These are phyloP conservation scores for Ophioderma brevispina DNA, from an alignment of 35 echinoderm and acorn worm species.

Conservation along the genomic window DNA sequence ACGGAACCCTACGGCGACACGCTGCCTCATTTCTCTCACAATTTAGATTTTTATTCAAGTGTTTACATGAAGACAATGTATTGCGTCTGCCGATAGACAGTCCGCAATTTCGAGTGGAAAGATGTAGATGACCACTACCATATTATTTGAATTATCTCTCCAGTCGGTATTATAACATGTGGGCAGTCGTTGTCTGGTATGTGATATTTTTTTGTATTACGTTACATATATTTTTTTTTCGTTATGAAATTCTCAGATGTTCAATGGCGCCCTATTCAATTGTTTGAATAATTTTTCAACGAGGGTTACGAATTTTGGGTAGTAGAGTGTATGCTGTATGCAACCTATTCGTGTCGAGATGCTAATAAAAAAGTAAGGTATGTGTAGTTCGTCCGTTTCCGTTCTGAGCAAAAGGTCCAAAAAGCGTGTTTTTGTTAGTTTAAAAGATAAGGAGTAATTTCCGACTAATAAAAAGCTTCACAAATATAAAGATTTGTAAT, in stretches of 20 bases:
- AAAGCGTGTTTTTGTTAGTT: too few relatives aligned
- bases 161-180: slow-evolving; percentile 45
- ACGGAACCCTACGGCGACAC: slow-evolving; percentile 61
- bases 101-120: slow-evolving; percentile 84
- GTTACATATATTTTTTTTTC: not conserved
- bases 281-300: not conserved
- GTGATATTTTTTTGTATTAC: too few relatives aligned
- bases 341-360: too few relatives aligned
- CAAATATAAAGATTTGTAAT: too few relatives aligned
- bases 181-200: slow-evolving; percentile 73
- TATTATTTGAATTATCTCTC: slow-evolving; percentile 71
- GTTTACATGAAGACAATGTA: slow-evolving; percentile 96
- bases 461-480: too few relatives aligned
- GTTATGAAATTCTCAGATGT: slow-evolving; percentile 54
- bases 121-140: slow-evolving; percentile 28
- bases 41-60: slow-evolving; percentile 82
- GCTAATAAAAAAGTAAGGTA: too few relatives aligned
- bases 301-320: too few relatives aligned
- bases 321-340: too few relatives aligned
- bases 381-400: too few relatives aligned
- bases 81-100: slow-evolving; percentile 72
- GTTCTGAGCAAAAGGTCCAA: too few relatives aligned
- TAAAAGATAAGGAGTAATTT: too few relatives aligned
- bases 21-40: slow-evolving; percentile 59
- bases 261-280: slow-evolving; percentile 24